These are phyloP conservation scores for Philhelius pedissequus DNA, from an alignment of 2,888 invertebrate genomes.

Conservation along the genomic window DNA sequence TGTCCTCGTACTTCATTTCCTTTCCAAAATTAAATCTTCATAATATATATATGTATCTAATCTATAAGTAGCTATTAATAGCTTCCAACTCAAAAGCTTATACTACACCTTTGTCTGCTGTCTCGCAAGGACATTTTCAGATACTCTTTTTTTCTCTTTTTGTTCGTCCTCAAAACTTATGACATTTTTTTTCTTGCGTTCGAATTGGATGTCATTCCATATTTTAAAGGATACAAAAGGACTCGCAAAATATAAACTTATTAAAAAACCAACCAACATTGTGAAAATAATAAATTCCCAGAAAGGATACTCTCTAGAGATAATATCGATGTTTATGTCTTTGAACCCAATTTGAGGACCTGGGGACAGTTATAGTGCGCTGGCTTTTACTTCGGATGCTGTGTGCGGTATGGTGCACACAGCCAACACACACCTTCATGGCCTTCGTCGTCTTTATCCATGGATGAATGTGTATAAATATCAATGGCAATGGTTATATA, in stretches of 20 bases:
- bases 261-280: constrained; percentile 19
- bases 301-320: constrained; percentile 30
- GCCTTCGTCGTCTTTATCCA: background rate
- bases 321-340: constrained; percentile 29
- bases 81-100: background rate
- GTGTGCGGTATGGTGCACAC: background rate
- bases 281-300: constrained; percentile 38
- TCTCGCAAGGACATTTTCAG: background rate
- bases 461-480: background rate
- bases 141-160: background rate
- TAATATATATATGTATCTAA: no score
- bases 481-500: background rate
- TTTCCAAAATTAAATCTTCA: no score
- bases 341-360: constrained; percentile 29
- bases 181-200: background rate
- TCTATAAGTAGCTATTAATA: background rate
- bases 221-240: constrained; percentile 17
- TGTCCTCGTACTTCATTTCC: no score
- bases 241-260: background rate
- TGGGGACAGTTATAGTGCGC: background rate
- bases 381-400: background rate
- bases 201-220: background rate
- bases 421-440: background rate
- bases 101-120: background rate
- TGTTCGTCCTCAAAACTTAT: background rate